Percentiles rank a stretch among this genome's conserved stretches.
Evolutionary conservation across 2,113 vertebrate species (phyloP).

Genomic region (Potamarius usumacintae): DNA sequence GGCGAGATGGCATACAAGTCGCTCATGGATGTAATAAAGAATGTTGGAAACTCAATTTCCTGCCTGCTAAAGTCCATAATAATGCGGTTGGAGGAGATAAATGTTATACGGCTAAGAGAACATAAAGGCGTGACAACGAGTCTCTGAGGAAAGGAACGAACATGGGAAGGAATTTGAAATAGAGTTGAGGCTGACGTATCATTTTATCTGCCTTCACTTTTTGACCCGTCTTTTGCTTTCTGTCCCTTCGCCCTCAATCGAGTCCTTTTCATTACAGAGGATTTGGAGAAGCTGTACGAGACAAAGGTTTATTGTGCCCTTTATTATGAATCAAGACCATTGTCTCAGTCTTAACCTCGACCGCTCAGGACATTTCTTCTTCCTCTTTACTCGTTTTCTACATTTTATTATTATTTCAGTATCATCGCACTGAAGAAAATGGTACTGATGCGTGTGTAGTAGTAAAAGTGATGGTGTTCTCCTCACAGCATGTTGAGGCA

Average conservation of each 20-base stretch:
- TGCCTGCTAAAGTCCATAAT: conserved; percentile 59
- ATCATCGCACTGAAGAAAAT: background rate
- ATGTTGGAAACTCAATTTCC: conserved; percentile 54
- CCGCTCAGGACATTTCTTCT: background rate
- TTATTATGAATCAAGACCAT: background rate
- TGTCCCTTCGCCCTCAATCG: background rate
- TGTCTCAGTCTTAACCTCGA: background rate
- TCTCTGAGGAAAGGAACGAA: conserved; percentile 34
- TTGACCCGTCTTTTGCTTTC: conserved; percentile 55
- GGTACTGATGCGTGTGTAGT: background rate
- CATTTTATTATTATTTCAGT: too few relatives aligned
- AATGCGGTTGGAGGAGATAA: conserved; percentile 51
- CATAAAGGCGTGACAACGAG: conserved; percentile 36
- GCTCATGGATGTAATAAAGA: conserved; percentile 9
- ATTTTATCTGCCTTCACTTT: conserved; percentile 42
- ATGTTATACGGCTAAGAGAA: conserved; percentile 8
- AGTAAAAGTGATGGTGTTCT: background rate
- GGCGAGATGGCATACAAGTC: conserved; percentile 17
- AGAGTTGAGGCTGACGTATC: background rate
- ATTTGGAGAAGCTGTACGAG: background rate
- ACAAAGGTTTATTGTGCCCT: background rate
- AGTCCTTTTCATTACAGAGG: background rate
- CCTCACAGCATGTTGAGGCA: background rate
- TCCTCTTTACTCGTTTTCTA: background rate
- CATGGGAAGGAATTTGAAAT: conserved; percentile 12